phyloP scores from a whole-genome alignment of 2,113 vertebrate species.

The Heterocephalus glaber region DNA sequence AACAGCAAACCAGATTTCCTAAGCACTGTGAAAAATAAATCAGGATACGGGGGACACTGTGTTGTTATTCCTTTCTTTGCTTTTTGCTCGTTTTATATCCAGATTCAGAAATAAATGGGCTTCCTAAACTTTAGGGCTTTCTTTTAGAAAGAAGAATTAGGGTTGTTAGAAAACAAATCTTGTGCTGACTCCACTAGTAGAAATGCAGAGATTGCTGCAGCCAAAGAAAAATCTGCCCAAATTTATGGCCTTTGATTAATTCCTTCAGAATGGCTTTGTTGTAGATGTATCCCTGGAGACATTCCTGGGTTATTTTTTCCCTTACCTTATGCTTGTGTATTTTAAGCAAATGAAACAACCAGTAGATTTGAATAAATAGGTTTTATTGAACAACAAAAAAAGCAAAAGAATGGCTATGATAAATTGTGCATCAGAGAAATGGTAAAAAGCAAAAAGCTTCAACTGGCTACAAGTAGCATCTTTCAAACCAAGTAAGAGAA shows the following conservation, averaged over 20 bases:
- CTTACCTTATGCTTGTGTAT: slow-evolving; percentile 28
- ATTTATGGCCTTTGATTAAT: slow-evolving; percentile 46
- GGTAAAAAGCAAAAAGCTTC: slow-evolving; percentile 78
- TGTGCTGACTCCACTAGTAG: not conserved
- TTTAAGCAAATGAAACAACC: slow-evolving; percentile 75
- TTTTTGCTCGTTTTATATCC: slow-evolving; percentile 33
- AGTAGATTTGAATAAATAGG: slow-evolving; percentile 60
- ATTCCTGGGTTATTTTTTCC: not conserved
- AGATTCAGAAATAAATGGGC: slow-evolving; percentile 37
- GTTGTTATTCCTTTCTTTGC: slow-evolving; percentile 24
- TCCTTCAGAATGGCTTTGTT: slow-evolving; percentile 29
- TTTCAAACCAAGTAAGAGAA: slow-evolving; percentile 77
- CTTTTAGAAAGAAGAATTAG: slow-evolving; percentile 47
- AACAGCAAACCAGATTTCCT: not conserved
- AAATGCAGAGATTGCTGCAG: not conserved
- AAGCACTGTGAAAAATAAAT: not conserved
- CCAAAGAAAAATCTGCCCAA: slow-evolving; percentile 32
- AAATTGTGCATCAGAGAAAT: slow-evolving; percentile 68
- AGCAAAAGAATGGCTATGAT: slow-evolving; percentile 71
- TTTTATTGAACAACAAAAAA: not conserved
- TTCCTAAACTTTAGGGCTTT: slow-evolving; percentile 37
- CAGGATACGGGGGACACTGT: not conserved
- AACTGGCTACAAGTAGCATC: slow-evolving; percentile 71
- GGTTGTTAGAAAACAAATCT: slow-evolving; percentile 52
- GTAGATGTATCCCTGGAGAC: not conserved